Conservation (phyloP, 2,113 vertebrate genomes). For the Grus americana region DNA sequence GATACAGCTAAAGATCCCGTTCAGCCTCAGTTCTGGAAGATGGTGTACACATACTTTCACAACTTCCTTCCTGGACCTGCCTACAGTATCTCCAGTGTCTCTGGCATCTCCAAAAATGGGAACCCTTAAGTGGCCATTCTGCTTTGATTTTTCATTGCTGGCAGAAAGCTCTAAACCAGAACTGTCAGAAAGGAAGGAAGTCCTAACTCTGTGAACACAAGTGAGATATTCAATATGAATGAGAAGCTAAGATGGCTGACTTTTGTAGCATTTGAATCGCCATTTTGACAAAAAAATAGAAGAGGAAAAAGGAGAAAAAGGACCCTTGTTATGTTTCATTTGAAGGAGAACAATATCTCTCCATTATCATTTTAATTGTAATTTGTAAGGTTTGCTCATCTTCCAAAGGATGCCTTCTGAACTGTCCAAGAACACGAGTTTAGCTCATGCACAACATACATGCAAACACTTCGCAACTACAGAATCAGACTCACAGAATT, state of each 20-base stretch:
- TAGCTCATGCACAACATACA: neutral
- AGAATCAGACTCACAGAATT: neutral
- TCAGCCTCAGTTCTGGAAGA: neutral
- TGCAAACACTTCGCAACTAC: neutral
- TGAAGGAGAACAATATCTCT: neutral
- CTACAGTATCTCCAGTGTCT: neutral
- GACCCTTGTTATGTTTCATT: neutral
- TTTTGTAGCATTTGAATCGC: neutral
- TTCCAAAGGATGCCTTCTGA: neutral
- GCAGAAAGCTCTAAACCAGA: neutral
- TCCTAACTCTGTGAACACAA: neutral
- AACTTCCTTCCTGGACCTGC: neutral
- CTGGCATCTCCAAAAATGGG: neutral
- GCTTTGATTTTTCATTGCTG: neutral
- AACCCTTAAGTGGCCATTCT: neutral
- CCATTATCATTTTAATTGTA: neutral
- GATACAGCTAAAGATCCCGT: neutral
- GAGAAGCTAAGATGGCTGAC: neutral
- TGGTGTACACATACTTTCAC: neutral
- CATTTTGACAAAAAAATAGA: no score
- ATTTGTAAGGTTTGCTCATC: neutral
- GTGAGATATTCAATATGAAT: neutral
- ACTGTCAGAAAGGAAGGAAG: neutral
- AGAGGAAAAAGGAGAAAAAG: accelerated
- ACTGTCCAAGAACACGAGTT: neutral